Base-by-base conservation (phyloP, 30 jellyfish, hydroid and myxozoan genomes). In the Aurelia sp. region DNA sequence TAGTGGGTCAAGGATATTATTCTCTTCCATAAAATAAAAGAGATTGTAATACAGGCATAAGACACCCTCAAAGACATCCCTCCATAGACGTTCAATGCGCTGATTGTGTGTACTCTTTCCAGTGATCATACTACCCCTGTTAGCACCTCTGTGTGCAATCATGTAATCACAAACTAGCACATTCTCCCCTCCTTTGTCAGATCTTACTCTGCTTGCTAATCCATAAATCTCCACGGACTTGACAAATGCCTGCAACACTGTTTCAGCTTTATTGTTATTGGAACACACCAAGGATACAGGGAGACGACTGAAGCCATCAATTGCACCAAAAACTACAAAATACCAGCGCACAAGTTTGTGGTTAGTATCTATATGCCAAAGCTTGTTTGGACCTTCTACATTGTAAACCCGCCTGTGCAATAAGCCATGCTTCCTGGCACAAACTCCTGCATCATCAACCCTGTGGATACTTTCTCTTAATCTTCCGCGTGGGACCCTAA, bases 221-320 rank as follows among this genome's bases (percentile, higher is more conserved):
- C n/a, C n/a, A n/a, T n/a, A n/a, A n/a, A n/a, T n/a, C n/a, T n/a
- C n/a, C n/a, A n/a, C n/a, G n/a, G n/a, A n/a, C n/a, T n/a, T n/a
- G n/a, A n/a, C n/a, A n/a, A n/a, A n/a, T n/a, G n/a, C n/a, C n/a
- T n/a, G n/a, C n/a, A n/a, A n/a, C n/a, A n/a, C n/a, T n/a, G 44
- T 35, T 35, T 3, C 44, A 35, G 44, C 44, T 35, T 35, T 35
- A 35, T 35, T 4, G 4, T 35, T 35, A 35, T 35, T 35, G 44
- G 44, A 35, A 35, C 44, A 35, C 44, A 35, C 44, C 44, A 35
- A 35, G 4, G 44, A 76, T 16, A 87, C 92, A 24, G 96, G 92
- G 21, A 78, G 84, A n/a, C 96, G 64, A 78, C 96, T 87, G 51
- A 68, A 87, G 17, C 96, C 96, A 67, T 87, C 92, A 40, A 87